A percentile compares a stretch with the other conserved stretches of the same genome.
These are phyloP conservation scores for Myotis brandtii DNA, from an alignment of 2,113 vertebrate species.

Conservation along the genomic window DNA sequence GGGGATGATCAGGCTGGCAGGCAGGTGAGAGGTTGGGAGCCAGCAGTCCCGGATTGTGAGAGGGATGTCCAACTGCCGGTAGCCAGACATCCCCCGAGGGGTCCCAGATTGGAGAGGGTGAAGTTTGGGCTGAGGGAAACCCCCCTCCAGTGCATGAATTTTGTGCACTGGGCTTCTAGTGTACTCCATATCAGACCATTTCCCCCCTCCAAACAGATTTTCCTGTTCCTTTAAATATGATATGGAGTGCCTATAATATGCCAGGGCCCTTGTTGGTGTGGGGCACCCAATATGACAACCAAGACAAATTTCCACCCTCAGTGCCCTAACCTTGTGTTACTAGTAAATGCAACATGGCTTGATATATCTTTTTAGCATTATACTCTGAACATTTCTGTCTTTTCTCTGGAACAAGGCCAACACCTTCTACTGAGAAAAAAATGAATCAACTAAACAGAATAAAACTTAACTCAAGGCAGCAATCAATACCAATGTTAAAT, in stretches of 20 bases:
- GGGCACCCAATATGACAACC: background rate
- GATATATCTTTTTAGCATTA: background rate
- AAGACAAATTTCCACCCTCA: background rate
- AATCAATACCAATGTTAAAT: background rate
- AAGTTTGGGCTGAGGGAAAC: no score
- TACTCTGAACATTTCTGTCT: background rate
- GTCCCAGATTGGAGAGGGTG: no score
- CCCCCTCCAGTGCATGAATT: no score
- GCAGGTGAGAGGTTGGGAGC: no score
- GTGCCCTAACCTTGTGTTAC: background rate
- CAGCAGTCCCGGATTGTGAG: no score
- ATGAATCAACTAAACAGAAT: background rate
- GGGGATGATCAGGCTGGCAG: no score
- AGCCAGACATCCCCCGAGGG: no score
- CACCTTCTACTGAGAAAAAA: background rate
- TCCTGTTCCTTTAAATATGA: background rate
- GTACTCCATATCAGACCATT: background rate
- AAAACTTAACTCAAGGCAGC: background rate
- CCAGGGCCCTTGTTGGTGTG: background rate
- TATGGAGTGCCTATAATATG: background rate
- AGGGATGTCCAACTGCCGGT: no score
- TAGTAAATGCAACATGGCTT: background rate
- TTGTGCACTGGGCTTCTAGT: no score
- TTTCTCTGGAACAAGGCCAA: background rate
- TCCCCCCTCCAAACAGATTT: background rate